Evolutionary conservation across 2,797 vertebrate genomes (phyloP), one percentile per base, ranked within the genome.

Genomic region (Lithobates pipiens): DNA sequence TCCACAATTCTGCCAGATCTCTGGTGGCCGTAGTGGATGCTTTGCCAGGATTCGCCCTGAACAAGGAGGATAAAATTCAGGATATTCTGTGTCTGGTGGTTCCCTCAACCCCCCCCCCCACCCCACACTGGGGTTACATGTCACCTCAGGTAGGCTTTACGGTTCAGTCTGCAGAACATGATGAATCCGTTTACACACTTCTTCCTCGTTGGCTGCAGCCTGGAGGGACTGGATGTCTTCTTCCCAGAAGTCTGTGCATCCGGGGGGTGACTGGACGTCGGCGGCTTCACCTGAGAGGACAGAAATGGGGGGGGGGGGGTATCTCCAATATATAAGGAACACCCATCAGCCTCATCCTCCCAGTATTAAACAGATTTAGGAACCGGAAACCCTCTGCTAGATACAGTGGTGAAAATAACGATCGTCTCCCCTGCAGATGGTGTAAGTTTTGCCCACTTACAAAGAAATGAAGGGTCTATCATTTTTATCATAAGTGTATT

Each of bases 161-260:
- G 91, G 91, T 96, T 95, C 88, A 96, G 88, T 72, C 94, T 91
- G 84, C 95, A 96, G 90, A 96, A 96, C 95, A 96, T 95, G 89
- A 96, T 95, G 85, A 95, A 96, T 61, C 95, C 95, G 0, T 96
- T 96, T 77, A 96, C 91, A 21, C 95, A 96, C 86, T 96, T 96
- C 80, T 95, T 96, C 89, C 95, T 95, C 39, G 82, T 76, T 76
- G 83, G 75, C n/a, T 77, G 74, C 34, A 78, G 6, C 3, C 21
- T 27, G n/a, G 42, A 44, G 23, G 65, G 11, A 1, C 57, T 15
- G n/a, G 13, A 10, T 82, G 34, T 27, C 32, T n/a, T n/a, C n/a
- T n/a, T 42, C 16, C 7, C 2, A 10, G 63, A n/a, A 34, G 23
- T 27, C 11, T 39, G 23, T 0, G 36, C 5, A 16, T 10, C 42